phyloP scores from a whole-genome alignment of 2,888 invertebrate genomes.

The Epiblema foenella region DNA sequence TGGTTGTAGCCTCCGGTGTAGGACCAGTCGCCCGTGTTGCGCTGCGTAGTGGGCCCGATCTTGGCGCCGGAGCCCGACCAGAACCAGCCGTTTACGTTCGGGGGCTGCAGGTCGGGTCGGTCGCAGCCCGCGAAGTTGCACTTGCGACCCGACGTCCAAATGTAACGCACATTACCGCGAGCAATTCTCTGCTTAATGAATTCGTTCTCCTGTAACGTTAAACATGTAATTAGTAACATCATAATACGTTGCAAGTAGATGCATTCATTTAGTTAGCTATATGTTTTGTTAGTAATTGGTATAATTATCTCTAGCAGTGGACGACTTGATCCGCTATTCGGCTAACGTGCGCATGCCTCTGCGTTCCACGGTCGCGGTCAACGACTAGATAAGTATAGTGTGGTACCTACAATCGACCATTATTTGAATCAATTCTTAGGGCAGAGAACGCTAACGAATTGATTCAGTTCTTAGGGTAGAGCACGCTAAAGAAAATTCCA shows the following conservation, averaged over 20 bases:
- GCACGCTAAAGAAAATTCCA: conserved; percentile 19
- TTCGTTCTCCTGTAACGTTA: conserved; percentile 88
- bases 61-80: conserved; percentile 97
- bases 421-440: conserved; percentile 7
- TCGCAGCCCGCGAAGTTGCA: conserved; percentile 97
- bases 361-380: conserved; percentile 56
- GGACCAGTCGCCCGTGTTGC: conserved; percentile 96
- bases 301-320: conserved; percentile 24
- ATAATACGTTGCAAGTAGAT: conserved; percentile 17
- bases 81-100: conserved; percentile 95
- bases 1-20: conserved; percentile 94
- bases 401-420: conserved; percentile 1
- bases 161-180: conserved; percentile 91
- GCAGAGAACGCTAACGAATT: neutral
- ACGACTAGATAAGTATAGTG: conserved; percentile 47
- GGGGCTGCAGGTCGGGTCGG: conserved; percentile 92
- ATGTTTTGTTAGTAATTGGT: conserved; percentile 25
- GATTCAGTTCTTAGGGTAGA: conserved; percentile 4
- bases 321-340: conserved; percentile 34
- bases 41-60: conserved; percentile 94
- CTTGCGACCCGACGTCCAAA: conserved; percentile 96
- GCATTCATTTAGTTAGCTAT: conserved; percentile 10
- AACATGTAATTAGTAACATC: conserved; percentile 24
- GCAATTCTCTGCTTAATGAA: conserved; percentile 94
- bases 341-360: conserved; percentile 31